Conservation (phyloP, 1,140 invertebrate species). For the Brachionus manjavacas region DNA sequence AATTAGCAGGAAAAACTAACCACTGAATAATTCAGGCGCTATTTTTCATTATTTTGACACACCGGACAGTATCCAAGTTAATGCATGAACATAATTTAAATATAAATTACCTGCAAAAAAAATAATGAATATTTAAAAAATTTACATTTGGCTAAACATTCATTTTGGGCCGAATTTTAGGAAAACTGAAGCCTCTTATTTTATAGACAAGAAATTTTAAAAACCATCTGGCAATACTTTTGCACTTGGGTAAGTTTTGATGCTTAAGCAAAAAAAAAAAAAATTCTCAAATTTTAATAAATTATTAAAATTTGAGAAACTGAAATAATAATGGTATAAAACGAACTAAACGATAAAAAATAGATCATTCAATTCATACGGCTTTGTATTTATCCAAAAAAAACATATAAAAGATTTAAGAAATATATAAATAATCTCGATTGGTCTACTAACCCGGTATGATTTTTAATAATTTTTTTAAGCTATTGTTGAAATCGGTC, state of each 20-base stretch:
- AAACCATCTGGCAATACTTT: neutral
- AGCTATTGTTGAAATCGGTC: neutral
- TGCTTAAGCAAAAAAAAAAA: neutral
- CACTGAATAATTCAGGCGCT: neutral
- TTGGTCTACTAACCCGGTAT: slow-evolving; percentile 1
- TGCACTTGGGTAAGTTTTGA: neutral
- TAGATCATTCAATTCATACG: neutral
- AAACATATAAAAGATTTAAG: neutral
- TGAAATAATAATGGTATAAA: neutral
- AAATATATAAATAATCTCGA: neutral
- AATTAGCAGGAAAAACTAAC: too few relatives aligned
- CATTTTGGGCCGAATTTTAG: too few relatives aligned
- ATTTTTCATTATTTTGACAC: neutral
- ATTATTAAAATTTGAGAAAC: neutral
- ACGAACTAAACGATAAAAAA: neutral
- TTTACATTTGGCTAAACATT: neutral
- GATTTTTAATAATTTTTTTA: neutral
- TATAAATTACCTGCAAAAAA: neutral
- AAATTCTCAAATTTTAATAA: neutral
- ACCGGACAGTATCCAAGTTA: neutral
- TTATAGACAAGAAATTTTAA: neutral
- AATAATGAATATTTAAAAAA: neutral
- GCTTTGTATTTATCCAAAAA: neutral
- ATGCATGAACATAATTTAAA: neutral
- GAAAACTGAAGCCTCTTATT: neutral